Evolutionary conservation across 2,888 invertebrate genomes (phyloP).

Genomic region (Acleris sparsana): DNA sequence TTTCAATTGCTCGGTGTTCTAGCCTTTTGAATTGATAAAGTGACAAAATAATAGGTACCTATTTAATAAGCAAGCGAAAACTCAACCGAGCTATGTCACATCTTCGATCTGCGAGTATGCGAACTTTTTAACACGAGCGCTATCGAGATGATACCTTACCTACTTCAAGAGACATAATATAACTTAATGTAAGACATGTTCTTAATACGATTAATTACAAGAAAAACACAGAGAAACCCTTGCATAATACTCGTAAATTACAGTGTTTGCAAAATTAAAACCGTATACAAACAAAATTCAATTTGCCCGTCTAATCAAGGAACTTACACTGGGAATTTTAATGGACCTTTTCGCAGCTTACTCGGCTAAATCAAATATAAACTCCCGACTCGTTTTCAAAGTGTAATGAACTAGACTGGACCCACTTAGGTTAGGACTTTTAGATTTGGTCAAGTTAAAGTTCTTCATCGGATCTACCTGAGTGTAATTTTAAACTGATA

Average conservation of each 20-base stretch:
- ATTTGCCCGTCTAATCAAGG: conserved; percentile 36
- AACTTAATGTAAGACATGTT: background rate
- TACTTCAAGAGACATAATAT: background rate
- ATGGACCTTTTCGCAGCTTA: conserved; percentile 38
- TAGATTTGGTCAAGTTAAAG: conserved; percentile 12
- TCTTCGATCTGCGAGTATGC: no score
- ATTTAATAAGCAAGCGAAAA: no score
- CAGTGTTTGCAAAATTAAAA: conserved; percentile 33
- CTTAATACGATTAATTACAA: conserved; percentile 5
- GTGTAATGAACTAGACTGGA: conserved; percentile 45
- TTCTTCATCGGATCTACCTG: conserved; percentile 2
- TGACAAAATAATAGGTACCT: no score
- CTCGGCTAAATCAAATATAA: conserved; percentile 41
- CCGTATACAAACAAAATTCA: conserved; percentile 35
- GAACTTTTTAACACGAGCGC: no score
- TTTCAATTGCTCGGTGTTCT: no score
- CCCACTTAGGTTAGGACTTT: conserved; percentile 35
- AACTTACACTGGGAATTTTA: conserved; percentile 39
- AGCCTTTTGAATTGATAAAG: no score
- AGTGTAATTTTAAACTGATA: background rate
- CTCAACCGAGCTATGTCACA: no score
- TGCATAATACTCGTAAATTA: conserved; percentile 25
- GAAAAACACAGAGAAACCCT: no score
- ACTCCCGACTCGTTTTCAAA: conserved; percentile 35
- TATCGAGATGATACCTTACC: no score